A percentile compares a stretch with the other conserved stretches of the same genome.
Evolutionary conservation across 1,140 invertebrate genomes (phyloP).

Genomic region (Aphelinus certus): DNA sequence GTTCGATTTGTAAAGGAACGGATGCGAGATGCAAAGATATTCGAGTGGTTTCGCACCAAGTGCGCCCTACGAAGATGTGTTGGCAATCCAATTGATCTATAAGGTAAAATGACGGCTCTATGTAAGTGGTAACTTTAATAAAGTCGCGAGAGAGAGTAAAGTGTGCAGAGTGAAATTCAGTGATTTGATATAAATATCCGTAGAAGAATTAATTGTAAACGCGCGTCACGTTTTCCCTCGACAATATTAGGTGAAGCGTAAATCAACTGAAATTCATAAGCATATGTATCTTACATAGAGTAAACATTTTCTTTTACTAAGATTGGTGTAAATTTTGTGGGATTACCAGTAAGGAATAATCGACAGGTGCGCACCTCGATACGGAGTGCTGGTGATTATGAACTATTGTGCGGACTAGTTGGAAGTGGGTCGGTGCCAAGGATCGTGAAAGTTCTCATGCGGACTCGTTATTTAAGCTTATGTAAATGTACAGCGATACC

Average conservation of each 20-base stretch:
- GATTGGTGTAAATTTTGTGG: slow-evolving; percentile 22
- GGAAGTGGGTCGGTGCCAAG: slow-evolving; percentile 23
- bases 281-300: slow-evolving; percentile 37
- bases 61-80: slow-evolving; percentile 17
- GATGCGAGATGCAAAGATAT: slow-evolving; percentile 28
- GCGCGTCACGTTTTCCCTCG: slow-evolving; percentile 14
- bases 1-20: not conserved
- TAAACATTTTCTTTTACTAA: slow-evolving; percentile 36
- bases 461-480: slow-evolving; percentile 33
- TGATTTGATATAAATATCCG: too few relatives aligned
- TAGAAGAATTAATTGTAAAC: slow-evolving; percentile 30
- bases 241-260: slow-evolving; percentile 3
- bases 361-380: not conserved
- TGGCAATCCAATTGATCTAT: not conserved
- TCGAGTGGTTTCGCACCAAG: slow-evolving; percentile 32
- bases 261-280: slow-evolving; percentile 3
- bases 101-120: slow-evolving; percentile 35
- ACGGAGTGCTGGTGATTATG: slow-evolving; percentile 16
- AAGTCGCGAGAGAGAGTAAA: not conserved
- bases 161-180: too few relatives aligned
- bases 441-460: slow-evolving; percentile 17
- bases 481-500: slow-evolving; percentile 29
- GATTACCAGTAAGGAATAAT: not conserved
- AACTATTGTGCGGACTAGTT: slow-evolving; percentile 10
- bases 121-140: slow-evolving; percentile 32